phyloP scores from a whole-genome alignment of 2,113 vertebrate genomes.

The Sturnus vulgaris region DNA sequence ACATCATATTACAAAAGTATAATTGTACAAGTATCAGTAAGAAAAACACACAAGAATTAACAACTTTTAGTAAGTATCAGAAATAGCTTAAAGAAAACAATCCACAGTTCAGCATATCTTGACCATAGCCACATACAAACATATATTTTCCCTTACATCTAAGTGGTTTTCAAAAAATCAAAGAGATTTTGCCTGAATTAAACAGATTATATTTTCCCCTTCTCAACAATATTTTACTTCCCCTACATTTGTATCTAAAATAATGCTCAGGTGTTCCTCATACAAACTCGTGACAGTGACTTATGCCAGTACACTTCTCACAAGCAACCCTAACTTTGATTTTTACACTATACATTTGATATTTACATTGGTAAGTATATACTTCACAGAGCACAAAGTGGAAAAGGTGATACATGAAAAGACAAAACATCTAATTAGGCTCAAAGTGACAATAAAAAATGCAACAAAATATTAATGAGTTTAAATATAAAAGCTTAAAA shows the following conservation, averaged over 20 bases:
- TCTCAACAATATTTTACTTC: slow-evolving; percentile 15
- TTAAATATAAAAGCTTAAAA: background rate
- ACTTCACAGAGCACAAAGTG: background rate
- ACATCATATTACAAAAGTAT: background rate
- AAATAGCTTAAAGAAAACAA: background rate
- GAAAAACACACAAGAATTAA: background rate
- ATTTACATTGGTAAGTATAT: background rate
- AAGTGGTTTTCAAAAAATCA: background rate
- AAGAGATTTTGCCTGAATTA: background rate
- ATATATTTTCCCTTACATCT: background rate
- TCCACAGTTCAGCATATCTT: background rate
- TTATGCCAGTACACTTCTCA: background rate
- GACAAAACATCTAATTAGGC: background rate
- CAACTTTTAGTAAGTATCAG: background rate
- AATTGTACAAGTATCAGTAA: background rate
- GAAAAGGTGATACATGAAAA: background rate
- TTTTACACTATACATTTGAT: background rate
- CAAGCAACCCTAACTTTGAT: background rate
- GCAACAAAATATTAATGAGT: background rate
- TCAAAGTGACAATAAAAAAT: background rate
- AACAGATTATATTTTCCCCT: slow-evolving; percentile 11
- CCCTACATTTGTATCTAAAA: background rate
- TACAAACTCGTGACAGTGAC: slow-evolving; percentile 2
- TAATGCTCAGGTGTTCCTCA: slow-evolving; percentile 1
- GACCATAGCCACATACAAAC: background rate